Conservation (phyloP, 2,888 invertebrate genomes). For the Conomelus anceps region DNA sequence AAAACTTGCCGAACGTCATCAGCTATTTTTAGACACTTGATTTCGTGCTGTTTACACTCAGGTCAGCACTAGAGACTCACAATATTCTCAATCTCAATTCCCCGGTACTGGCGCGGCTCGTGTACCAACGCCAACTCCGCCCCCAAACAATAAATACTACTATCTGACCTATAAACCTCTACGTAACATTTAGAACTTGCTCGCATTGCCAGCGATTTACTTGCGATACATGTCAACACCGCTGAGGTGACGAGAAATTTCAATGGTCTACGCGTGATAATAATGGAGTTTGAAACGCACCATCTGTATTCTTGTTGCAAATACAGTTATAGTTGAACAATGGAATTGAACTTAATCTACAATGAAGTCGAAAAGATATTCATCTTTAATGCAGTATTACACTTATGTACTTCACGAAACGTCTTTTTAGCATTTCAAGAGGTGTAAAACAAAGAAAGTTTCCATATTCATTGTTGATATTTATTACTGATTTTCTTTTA, state of each 20-base stretch:
- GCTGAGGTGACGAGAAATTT: neutral
- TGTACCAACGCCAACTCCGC: neutral
- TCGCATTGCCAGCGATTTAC: neutral
- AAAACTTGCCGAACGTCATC: neutral
- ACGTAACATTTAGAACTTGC: neutral
- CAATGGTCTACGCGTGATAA: neutral
- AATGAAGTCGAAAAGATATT: too few species aligned
- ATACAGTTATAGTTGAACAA: neutral
- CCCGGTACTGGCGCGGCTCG: neutral
- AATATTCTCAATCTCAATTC: neutral
- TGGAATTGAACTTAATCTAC: too few species aligned
- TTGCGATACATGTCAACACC: neutral
- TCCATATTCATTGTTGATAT: too few species aligned
- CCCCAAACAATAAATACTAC: neutral
- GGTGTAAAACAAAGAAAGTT: too few species aligned
- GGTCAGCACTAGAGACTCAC: neutral
- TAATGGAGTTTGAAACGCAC: neutral
- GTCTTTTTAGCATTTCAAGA: too few species aligned
- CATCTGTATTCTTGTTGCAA: too few species aligned
- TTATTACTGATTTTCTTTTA: too few species aligned
- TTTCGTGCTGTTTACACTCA: neutral
- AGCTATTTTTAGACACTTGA: neutral
- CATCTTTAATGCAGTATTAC: too few species aligned
- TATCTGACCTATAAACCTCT: neutral
- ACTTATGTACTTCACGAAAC: too few species aligned